A percentile compares a stretch with the other conserved stretches of the same genome.
These are phyloP conservation scores for Coreoperca whiteheadi DNA, from an alignment of 2,113 vertebrate genomes.

Conservation along the genomic window DNA sequence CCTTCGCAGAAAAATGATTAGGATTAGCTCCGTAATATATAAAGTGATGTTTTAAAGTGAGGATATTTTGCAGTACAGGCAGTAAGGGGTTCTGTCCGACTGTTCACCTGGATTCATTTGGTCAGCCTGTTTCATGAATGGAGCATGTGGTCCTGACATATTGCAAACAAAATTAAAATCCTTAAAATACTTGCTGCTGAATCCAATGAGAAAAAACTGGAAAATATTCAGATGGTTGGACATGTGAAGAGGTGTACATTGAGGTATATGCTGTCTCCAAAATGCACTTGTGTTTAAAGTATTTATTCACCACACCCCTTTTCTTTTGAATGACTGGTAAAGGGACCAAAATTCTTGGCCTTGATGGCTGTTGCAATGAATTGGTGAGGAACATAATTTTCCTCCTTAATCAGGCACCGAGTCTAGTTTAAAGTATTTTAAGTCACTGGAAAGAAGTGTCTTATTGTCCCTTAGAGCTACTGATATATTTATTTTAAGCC, in stretches of 20 bases:
- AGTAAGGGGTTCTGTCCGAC: not conserved
- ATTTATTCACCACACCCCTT: constrained; percentile 58
- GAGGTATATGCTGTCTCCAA: constrained; percentile 5
- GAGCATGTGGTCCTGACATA: not conserved
- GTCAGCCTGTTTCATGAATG: not conserved
- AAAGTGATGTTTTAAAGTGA: not conserved
- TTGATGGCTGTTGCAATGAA: constrained; percentile 27
- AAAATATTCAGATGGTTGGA: not conserved
- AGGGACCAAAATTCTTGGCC: constrained; percentile 46
- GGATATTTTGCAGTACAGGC: not conserved
- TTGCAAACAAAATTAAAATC: constrained; percentile 2
- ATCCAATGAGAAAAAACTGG: not conserved
- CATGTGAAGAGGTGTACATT: not conserved
- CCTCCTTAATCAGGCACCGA: constrained; percentile 10
- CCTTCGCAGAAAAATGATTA: not conserved
- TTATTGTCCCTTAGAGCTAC: constrained; percentile 58
- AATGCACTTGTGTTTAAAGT: constrained; percentile 62
- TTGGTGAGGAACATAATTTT: not conserved
- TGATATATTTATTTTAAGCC: constrained; percentile 75
- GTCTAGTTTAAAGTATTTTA: constrained; percentile 65
- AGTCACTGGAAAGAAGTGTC: constrained; percentile 30
- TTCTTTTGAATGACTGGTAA: constrained; percentile 25
- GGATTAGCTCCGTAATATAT: not conserved
- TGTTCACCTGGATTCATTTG: not conserved
- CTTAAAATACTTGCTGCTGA: not conserved